phyloP scores from a whole-genome alignment of 2,113 vertebrate genomes.

The Cyrtonyx montezumae region DNA sequence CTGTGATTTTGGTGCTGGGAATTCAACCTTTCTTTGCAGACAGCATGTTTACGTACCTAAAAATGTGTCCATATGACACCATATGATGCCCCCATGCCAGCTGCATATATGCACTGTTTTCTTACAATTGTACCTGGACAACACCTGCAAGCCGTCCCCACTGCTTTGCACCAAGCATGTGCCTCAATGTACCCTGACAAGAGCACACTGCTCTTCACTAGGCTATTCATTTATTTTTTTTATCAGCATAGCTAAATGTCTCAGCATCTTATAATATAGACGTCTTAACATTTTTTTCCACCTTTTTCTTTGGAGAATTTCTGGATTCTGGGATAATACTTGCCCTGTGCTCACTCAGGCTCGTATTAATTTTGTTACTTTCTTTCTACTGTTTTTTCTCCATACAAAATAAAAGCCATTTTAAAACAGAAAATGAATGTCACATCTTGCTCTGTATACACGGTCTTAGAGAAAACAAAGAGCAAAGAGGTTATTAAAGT shows the following conservation, averaged over 20 bases:
- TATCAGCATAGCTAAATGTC: accelerated
- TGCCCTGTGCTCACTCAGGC: neutral
- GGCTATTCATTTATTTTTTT: neutral
- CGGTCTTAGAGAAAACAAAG: neutral
- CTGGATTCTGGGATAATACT: neutral
- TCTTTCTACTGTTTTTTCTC: constrained; percentile 29
- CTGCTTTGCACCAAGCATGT: neutral
- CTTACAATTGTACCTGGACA: neutral
- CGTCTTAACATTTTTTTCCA: neutral
- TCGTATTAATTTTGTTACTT: constrained; percentile 50
- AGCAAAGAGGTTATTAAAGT: neutral
- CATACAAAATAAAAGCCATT: constrained; percentile 44
- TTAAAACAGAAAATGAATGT: neutral
- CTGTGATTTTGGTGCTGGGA: neutral
- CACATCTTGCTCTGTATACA: neutral
- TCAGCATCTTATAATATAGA: neutral
- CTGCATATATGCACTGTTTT: neutral
- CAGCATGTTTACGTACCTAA: neutral
- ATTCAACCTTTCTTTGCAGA: neutral
- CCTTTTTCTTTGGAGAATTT: neutral
- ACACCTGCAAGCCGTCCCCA: neutral
- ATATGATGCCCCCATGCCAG: neutral
- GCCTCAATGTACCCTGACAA: neutral
- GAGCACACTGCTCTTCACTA: neutral
- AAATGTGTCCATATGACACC: accelerated